Evolutionary conservation across 2,113 vertebrate genomes (phyloP).

Genomic region (Apus apus): DNA sequence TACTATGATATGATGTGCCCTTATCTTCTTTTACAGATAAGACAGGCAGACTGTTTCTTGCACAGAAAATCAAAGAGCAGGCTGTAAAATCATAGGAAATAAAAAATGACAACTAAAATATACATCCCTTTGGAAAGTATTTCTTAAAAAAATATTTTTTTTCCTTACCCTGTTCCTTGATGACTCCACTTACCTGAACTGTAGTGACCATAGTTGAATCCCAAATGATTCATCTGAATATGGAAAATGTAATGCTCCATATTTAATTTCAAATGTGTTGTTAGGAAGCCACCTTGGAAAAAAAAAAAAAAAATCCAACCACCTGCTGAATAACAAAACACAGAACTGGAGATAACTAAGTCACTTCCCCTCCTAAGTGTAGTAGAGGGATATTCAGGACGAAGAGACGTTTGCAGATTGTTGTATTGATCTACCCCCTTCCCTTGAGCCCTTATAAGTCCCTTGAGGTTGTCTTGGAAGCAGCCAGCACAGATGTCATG

Average conservation of each 20-base stretch:
- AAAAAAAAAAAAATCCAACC: neutral
- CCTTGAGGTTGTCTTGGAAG: neutral
- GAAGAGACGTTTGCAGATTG: neutral
- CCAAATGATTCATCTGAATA: neutral
- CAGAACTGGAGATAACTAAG: neutral
- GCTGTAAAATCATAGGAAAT: constrained; percentile 53
- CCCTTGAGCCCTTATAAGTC: neutral
- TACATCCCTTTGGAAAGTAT: constrained; percentile 23
- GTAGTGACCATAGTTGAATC: neutral
- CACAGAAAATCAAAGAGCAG: constrained; percentile 56
- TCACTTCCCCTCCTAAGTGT: neutral
- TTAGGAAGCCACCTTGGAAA: neutral
- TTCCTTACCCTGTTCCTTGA: neutral
- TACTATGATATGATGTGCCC: constrained; percentile 43
- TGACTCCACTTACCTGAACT: neutral
- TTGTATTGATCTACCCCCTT: neutral
- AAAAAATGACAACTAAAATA: neutral
- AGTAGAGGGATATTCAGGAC: neutral
- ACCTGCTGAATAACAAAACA: neutral
- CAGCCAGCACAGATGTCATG: neutral
- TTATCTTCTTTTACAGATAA: constrained; percentile 69
- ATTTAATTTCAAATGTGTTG: neutral
- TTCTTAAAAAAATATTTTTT: constrained; percentile 2
- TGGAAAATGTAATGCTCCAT: neutral
- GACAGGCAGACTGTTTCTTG: constrained; percentile 32